Percentiles rank a stretch among this genome's conserved stretches.
Evolutionary conservation across 2,797 vertebrate species (phyloP).

Genomic region (Mus caroli): DNA sequence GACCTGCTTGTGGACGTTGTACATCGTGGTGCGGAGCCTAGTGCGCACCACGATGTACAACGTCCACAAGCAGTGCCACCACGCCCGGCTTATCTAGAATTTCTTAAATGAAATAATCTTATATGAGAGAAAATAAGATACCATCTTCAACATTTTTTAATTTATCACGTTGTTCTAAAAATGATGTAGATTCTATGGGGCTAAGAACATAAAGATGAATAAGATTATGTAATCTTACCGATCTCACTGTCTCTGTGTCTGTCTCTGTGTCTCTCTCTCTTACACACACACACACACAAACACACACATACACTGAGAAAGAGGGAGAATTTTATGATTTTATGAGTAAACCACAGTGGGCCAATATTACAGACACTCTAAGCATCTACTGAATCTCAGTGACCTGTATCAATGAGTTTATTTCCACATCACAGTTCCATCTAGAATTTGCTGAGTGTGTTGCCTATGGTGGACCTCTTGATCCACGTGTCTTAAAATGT

Average conservation of each 20-base stretch:
- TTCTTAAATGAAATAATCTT: not conserved
- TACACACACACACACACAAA: not conserved
- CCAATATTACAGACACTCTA: not conserved
- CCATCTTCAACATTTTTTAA: not conserved
- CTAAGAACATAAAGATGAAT: not conserved
- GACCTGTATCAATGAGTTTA: not conserved
- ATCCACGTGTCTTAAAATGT: not conserved
- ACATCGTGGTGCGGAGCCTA: too few relatives aligned
- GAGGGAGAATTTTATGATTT: not conserved
- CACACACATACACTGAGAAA: not conserved
- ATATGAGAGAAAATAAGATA: not conserved
- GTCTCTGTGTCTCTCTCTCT: not conserved
- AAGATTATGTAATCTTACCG: not conserved
- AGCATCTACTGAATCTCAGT: not conserved
- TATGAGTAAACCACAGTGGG: not conserved
- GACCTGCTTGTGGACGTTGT: too few relatives aligned
- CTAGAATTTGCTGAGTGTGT: not conserved
- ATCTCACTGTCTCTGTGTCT: not conserved
- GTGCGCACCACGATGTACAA: too few relatives aligned
- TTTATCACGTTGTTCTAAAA: not conserved
- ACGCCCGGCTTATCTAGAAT: slow-evolving; percentile 16
- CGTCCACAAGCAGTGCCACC: too few relatives aligned
- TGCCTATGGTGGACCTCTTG: not conserved
- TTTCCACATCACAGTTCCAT: not conserved
- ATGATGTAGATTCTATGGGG: not conserved